phyloP scores from a whole-genome alignment of 2,888 invertebrate genomes.

The Pterostichus madidus region DNA sequence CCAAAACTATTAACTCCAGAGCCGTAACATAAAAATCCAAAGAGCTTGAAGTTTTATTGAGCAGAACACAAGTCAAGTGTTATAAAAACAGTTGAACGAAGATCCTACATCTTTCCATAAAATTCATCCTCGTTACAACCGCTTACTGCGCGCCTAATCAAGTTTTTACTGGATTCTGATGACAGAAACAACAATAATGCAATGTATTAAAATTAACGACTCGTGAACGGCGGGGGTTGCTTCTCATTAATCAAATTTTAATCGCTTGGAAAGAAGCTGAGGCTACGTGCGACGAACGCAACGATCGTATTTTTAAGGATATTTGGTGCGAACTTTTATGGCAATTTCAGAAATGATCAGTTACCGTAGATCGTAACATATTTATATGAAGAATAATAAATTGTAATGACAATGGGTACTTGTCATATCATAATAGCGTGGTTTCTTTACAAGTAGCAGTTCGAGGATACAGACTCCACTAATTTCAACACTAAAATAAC shows the following conservation, averaged over 20 bases:
- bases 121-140: conserved; percentile 1
- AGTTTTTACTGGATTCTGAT: conserved; percentile 36
- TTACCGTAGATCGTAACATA: too few relatives aligned
- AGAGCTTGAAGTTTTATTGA: conserved; percentile 41
- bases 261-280: conserved; percentile 13
- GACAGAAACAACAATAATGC: conserved; percentile 46
- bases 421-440: too few relatives aligned
- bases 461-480: too few relatives aligned
- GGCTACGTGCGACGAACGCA: conserved; percentile 12
- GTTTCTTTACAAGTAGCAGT: too few relatives aligned
- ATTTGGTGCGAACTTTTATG: not conserved
- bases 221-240: conserved; percentile 47
- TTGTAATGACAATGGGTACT: too few relatives aligned
- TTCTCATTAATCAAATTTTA: conserved; percentile 55
- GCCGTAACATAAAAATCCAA: conserved; percentile 30
- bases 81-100: conserved; percentile 14
- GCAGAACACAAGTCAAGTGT: conserved; percentile 41
- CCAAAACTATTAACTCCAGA: conserved; percentile 20
- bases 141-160: conserved; percentile 27
- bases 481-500: too few relatives aligned
- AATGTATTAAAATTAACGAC: conserved; percentile 55
- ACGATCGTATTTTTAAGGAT: conserved; percentile 14
- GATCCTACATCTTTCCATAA: conserved; percentile 12
- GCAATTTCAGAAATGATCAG: too few relatives aligned
- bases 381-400: too few relatives aligned